Percentiles rank a stretch among this genome's conserved stretches.
Conservation (phyloP, 2,888 invertebrate species). For the Marasmarcha lunaedactyla region DNA sequence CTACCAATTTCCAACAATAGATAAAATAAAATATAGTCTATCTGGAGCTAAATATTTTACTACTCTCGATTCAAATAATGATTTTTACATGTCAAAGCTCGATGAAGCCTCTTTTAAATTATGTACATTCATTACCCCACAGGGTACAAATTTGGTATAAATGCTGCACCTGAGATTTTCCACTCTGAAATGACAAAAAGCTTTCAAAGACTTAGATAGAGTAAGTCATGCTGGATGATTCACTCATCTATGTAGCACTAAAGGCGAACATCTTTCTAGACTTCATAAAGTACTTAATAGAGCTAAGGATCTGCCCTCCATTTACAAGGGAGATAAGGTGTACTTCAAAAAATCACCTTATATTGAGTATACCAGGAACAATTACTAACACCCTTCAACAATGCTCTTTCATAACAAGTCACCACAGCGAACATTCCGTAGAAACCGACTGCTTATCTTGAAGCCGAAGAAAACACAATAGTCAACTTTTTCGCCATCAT, state of each 20-base stretch:
- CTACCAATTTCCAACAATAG: conserved; percentile 17
- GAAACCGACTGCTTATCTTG: not conserved
- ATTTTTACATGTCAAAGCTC: conserved; percentile 15
- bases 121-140: conserved; percentile 9
- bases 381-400: not conserved
- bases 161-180: too few relatives aligned
- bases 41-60: conserved; percentile 15
- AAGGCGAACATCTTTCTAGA: conserved; percentile 7
- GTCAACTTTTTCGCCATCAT: too few relatives aligned
- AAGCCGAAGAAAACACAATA: too few relatives aligned
- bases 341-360: too few relatives aligned
- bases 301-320: conserved; percentile 10
- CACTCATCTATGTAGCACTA: conserved; percentile 10
- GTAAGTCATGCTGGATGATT: too few relatives aligned
- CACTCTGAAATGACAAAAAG: too few relatives aligned
- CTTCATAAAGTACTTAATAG: conserved; percentile 11
- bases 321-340: conserved; percentile 3
- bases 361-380: not conserved
- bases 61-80: conserved; percentile 16
- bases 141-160: too few relatives aligned
- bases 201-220: too few relatives aligned
- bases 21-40: conserved; percentile 10
- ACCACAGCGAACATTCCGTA: not conserved
- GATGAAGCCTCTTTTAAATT: too few relatives aligned
- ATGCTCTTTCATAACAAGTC: not conserved